phyloP scores from a whole-genome alignment of 2,888 invertebrate genomes.

The Temnothorax ravouxi region DNA sequence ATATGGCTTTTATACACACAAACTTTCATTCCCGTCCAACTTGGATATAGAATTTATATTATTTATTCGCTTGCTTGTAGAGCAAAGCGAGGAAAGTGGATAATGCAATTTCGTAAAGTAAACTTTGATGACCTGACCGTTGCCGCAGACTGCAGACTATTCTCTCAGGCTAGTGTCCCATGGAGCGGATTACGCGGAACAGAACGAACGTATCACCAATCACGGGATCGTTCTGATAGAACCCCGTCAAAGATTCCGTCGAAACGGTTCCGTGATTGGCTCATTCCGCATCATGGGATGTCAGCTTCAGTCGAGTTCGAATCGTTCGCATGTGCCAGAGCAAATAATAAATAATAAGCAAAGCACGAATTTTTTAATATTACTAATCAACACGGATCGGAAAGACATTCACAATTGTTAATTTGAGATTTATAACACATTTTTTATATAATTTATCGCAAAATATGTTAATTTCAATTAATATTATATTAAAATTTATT shows the following conservation, averaged over 20 bases:
- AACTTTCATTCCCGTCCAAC: slow-evolving; percentile 10
- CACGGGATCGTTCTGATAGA: no score
- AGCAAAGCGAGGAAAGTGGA: slow-evolving; percentile 27
- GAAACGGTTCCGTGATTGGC: no score
- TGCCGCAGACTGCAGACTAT: neutral
- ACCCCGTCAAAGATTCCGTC: no score
- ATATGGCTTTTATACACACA: neutral
- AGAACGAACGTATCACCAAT: no score
- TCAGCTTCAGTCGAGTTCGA: neutral
- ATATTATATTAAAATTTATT: neutral
- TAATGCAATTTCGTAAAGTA: slow-evolving; percentile 58
- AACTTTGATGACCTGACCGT: slow-evolving; percentile 32
- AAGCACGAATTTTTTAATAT: neutral
- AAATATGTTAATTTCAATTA: neutral
- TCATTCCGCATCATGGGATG: no score
- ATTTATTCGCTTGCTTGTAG: neutral
- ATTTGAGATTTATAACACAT: neutral
- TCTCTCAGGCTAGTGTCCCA: no score
- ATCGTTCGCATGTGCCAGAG: slow-evolving; percentile 27
- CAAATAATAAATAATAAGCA: slow-evolving; percentile 20
- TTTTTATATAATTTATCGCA: slow-evolving; percentile 1
- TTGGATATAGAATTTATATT: neutral
- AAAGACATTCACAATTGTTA: neutral
- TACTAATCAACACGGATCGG: neutral
- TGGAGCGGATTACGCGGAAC: no score